Conservation (phyloP, 2,113 vertebrate genomes). For the Theristicus caerulescens region DNA sequence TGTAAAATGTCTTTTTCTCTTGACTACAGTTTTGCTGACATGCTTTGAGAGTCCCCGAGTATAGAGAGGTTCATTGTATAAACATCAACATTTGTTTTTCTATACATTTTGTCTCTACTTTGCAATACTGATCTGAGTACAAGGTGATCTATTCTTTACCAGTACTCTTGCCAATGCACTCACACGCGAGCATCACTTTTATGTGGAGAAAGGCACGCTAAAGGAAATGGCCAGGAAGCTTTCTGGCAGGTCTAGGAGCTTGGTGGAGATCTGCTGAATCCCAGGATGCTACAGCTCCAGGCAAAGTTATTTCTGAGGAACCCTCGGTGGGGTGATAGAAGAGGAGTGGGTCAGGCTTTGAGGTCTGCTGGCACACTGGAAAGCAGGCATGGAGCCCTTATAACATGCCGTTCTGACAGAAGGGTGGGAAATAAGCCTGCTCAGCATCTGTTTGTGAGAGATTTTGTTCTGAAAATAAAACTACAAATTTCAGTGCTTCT, state of each 20-base stretch:
- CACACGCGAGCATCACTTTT: fast-evolving
- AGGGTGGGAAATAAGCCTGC: not conserved
- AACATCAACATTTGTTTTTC: not conserved
- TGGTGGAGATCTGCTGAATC: not conserved
- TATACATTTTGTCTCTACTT: not conserved
- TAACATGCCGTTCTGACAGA: fast-evolving
- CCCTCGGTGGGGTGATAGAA: not conserved
- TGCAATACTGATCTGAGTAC: not conserved
- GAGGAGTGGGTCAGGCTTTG: not conserved
- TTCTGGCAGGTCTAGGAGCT: not conserved
- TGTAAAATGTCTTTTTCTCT: not conserved
- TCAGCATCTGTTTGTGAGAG: not conserved
- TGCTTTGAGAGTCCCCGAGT: not conserved
- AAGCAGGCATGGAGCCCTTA: fast-evolving
- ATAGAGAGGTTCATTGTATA: not conserved
- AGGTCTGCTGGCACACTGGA: not conserved
- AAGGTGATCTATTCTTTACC: not conserved
- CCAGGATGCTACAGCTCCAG: not conserved
- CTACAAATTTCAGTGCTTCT: not conserved
- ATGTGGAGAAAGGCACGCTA: not conserved
- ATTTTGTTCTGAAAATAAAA: not conserved
- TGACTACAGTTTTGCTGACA: not conserved
- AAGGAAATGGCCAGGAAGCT: not conserved
- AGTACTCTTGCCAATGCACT: not conserved
- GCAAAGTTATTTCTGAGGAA: not conserved